Evolutionary conservation across 2,113 vertebrate species (phyloP), one percentile per base, ranked within the genome.

Genomic region (Centropus unirufus): DNA sequence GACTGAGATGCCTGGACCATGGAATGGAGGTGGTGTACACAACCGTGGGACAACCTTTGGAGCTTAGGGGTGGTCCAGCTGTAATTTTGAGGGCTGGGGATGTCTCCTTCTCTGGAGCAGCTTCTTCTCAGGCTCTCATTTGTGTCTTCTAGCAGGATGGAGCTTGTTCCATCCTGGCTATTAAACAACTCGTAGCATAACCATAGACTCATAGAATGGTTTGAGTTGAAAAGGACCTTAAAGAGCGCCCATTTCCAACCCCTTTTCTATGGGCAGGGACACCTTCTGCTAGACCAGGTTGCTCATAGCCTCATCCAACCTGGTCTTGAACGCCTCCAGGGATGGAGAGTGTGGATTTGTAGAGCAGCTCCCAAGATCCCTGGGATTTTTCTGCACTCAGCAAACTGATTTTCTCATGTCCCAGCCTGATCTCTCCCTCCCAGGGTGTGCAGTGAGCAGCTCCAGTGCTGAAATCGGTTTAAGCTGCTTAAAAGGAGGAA

Each of bases 361-460:
- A 19, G 82, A 59, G 81, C 95, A 79, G 57, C 34, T 26, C 55
- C 55, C 1, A 4, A 29, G 24, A 79, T 57, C 68, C 40, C 63
- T 5, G 26, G 18, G 13, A 17, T 21, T 8, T 57, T 81, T 86
- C 88, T 55, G 75, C 16, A 6, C 19, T 66, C 61, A 14, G 8
- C 76, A 27, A 59, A 55, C 0, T 3, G 62, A 44, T 83, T 89
- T 87, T 86, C 87, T 91, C 63, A 4, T 39, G 24, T 87, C 89
- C 89, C 42, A 70, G n/a, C 34, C 82, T 4, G 2, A 85, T 87
- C 72, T 91, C 39, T 92, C 82, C 78, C 87, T 95, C 91, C 78
- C 59, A 40, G 90, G 12, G 14, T 11, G 72, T 55, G 63, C 58
- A 55, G 77, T 87, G 68, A 49, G 81, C 74, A 76, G 70, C 93